These are phyloP conservation scores for Drosophila yakuba DNA, from an alignment of 1,140 invertebrate species.

Conservation along the genomic window DNA sequence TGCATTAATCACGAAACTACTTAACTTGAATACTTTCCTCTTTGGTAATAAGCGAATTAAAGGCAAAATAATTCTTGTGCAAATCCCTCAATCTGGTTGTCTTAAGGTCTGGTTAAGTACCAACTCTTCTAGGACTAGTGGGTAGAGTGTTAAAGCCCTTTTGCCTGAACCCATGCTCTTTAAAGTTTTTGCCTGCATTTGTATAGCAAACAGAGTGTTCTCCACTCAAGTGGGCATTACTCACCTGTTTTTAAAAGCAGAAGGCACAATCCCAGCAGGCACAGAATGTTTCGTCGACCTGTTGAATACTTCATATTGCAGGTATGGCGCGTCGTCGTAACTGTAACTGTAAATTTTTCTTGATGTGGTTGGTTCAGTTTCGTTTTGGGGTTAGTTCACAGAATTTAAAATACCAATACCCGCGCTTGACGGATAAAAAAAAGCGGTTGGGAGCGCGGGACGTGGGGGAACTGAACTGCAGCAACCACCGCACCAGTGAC, in stretches of 20 bases:
- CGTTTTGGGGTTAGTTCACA: conserved; percentile 69
- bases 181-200: not conserved
- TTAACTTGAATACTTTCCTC: too few species aligned
- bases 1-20: too few species aligned
- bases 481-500: not conserved
- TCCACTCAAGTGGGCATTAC: conserved; percentile 9
- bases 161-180: not conserved
- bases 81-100: not conserved
- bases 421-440: conserved; percentile 27
- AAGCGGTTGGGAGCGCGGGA: conserved; percentile 1
- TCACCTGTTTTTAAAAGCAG: conserved; percentile 68
- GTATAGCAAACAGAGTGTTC: not conserved
- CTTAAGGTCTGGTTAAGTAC: conserved; percentile 1
- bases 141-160: conserved; percentile 33
- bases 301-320: conserved; percentile 66
- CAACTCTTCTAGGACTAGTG: conserved; percentile 16
- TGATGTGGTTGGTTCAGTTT: conserved; percentile 57
- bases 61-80: not conserved
- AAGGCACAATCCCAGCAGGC: conserved; percentile 68
- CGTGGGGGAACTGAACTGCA: conserved; percentile 20
- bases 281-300: conserved; percentile 58
- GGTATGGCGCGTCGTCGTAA: conserved; percentile 66
- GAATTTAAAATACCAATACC: conserved; percentile 66
- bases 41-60: too few species aligned
- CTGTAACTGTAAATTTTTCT: conserved; percentile 77